Conservation (phyloP, 1,140 invertebrate genomes). For the Thalassaphorura encarpata region DNA sequence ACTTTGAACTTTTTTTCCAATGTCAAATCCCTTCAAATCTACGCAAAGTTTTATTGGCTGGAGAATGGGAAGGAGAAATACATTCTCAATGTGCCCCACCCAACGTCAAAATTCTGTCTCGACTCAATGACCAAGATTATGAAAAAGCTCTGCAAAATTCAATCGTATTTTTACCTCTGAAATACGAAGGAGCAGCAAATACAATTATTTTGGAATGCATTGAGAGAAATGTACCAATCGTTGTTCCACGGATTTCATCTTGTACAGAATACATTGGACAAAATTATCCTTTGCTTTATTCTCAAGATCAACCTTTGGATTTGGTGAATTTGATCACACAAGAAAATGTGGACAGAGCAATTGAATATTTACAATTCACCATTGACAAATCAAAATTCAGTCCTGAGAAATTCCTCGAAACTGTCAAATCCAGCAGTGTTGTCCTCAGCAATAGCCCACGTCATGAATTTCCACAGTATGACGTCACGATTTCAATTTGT, state of each 20-base stretch:
- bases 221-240: conserved; percentile 16
- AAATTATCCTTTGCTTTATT: conserved; percentile 16
- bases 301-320: not conserved
- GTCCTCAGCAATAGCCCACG: no score
- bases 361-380: not conserved
- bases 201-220: conserved; percentile 18
- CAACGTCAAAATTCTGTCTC: not conserved
- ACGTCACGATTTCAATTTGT: conserved; percentile 20
- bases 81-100: not conserved
- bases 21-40: not conserved
- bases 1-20: conserved; percentile 14
- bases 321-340: not conserved
- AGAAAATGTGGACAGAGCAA: not conserved
- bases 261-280: conserved; percentile 13
- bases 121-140: conserved; percentile 10
- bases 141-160: conserved; percentile 7
- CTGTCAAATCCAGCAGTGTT: not conserved
- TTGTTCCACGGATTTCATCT: conserved; percentile 2
- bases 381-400: not conserved
- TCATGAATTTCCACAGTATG: no score
- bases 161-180: conserved; percentile 12
- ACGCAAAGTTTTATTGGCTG: conserved; percentile 9
- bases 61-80: not conserved
- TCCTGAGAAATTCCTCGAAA: not conserved
- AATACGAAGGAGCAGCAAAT: conserved; percentile 20